Percentiles rank a stretch among this genome's conserved stretches.
phyloP scores from a whole-genome alignment of 2,797 vertebrate species.

The Potorous gilbertii region DNA sequence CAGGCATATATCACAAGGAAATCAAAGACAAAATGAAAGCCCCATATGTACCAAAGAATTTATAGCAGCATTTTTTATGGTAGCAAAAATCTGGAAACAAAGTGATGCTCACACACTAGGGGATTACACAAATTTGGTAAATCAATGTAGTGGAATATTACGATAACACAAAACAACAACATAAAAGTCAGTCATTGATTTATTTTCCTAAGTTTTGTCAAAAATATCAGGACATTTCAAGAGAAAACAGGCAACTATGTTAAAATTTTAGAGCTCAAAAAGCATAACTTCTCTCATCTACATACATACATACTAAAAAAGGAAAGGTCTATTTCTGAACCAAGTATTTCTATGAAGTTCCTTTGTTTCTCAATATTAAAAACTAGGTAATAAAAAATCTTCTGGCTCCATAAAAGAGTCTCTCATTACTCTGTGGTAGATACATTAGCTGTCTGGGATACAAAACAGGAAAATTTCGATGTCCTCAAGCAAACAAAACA shows the following conservation, averaged over 20 bases:
- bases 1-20: neutral
- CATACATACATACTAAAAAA: conserved; percentile 8
- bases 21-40: neutral
- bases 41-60: neutral
- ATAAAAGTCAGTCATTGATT: neutral
- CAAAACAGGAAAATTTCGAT: conserved; percentile 18
- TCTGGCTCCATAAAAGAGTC: neutral
- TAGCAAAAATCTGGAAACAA: neutral
- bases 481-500: conserved; percentile 44
- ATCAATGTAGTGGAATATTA: neutral
- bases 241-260: neutral
- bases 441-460: conserved; percentile 29
- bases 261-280: neutral
- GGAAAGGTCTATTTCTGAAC: conserved; percentile 18
- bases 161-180: neutral
- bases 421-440: conserved; percentile 14
- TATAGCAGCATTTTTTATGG: neutral
- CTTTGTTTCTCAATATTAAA: conserved; percentile 37
- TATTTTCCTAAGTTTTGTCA: neutral
- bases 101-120: too few species aligned
- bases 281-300: conserved; percentile 29
- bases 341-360: conserved; percentile 29
- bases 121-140: neutral
- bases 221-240: neutral
- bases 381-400: neutral